Base-by-base conservation (phyloP, 2,888 invertebrate genomes). In the Diarsia brunnea region DNA sequence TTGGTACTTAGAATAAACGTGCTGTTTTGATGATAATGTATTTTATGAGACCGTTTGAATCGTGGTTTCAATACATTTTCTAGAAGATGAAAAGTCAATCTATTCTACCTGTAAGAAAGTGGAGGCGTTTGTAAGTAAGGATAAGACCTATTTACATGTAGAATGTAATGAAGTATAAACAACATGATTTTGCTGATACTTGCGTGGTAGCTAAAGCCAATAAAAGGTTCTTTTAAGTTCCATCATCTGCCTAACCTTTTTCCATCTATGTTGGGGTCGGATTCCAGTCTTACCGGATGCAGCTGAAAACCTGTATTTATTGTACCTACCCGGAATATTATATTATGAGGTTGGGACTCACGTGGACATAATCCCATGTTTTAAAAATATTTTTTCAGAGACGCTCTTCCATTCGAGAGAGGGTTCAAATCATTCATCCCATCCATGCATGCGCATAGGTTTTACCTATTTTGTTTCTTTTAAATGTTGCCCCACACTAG, bases 1-100 rank as follows among this genome's bases (percentile, higher is more conserved):
- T 60, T 84, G 87, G 91, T 91, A 91, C 90, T 92, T 92, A 93
- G 91, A 91, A 91, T 82, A 84, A 90, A 90, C 88, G 88, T 89
- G 85, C 86, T 90, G 89, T 89, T 89, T 90, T 84, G 79, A 88
- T 83, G 71, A 84, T 85, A 86, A 81, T 79, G 74, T 88, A 70
- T 83, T n/a, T 80, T 82, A 82, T 69, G 69, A 60, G 64, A 74
- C 24, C 49, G 61, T 78, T 38, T 38, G n/a, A n/a, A n/a, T n/a
- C n/a, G n/a, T n/a, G n/a, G n/a, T n/a, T n/a, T n/a, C n/a, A 76
- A 51, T 24, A 53, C 19, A 49, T 70, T 65, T n/a, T 38, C 4
- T 51, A 27, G 2, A 51, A 70, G n/a, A 51, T 63, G 45, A 63
- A 60, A 66, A 49, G 24, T 38, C 14, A 45, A 64, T 64, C 38